Evolutionary conservation across 2,113 vertebrate species (phyloP), one percentile per base, ranked within the genome.

Genomic region (Lota lota): DNA sequence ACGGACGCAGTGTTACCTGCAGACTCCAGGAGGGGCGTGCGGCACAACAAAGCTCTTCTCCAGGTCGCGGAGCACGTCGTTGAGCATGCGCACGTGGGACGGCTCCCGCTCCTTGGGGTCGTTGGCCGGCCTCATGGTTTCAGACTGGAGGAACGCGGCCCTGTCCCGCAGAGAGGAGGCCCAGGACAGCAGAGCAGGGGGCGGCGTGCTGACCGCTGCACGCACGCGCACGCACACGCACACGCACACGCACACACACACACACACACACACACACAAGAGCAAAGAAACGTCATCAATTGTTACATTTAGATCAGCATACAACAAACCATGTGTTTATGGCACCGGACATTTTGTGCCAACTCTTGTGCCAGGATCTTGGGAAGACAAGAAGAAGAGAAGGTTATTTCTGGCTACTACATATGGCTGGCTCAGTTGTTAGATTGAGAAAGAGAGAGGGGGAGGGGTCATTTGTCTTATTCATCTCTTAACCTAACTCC

Each of bases 121-220:
- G 0, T 99, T 97, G 14, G 96, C 97, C 4, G 97, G 96, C 10
- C 96, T 93, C 97, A 99, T 99, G 56, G 93, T 93, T 74, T 95
- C 94, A 0, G 97, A 98, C 62, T 98, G 96, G 80, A 99, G 93
- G 74, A 96, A 88, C 19, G 95, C 90, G 1, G 93, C 89, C 0
- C 83, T 93, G 61, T 97, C 95, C 68, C 96, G 87, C 62, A 99
- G 88, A 8, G 69, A 64, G 0, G 91, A 81, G 0, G 95, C 93
- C 14, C 79, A 73, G 1, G 83, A 85, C 61, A 94, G 88, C 74
- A 97, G 75, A 22, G 89, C 80, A 5, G 78, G 77, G 19, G 69
- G 2, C 0, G 69, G 79, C 36, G 66, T 28, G 1, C 73, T 82
- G 69, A 83, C 88, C 85, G 86, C 96, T 97, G 4, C 22, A 75